Evolutionary conservation across 1,140 invertebrate genomes (phyloP).

Genomic region (Aradophagus sp.): DNA sequence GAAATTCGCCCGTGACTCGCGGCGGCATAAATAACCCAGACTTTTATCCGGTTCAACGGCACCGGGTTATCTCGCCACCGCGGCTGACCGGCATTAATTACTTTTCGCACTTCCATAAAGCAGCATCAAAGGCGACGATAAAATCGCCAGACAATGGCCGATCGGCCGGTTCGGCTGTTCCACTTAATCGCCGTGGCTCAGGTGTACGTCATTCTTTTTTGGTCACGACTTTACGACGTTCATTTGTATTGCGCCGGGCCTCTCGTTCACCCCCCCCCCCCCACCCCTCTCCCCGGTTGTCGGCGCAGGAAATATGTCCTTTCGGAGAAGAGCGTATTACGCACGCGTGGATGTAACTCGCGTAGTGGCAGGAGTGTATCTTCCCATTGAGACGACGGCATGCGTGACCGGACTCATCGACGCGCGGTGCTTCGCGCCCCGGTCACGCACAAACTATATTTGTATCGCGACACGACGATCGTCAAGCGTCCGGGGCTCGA

Average conservation of each 20-base stretch:
- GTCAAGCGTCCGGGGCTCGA: constrained; percentile 50
- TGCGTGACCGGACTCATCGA: constrained; percentile 56
- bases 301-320: constrained; percentile 47
- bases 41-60: no score
- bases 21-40: no score
- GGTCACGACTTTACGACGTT: constrained; percentile 48
- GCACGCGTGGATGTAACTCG: constrained; percentile 51
- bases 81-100: no score
- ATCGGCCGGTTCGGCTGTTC: constrained; percentile 38
- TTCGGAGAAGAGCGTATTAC: constrained; percentile 55
- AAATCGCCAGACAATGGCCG: not conserved
- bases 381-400: constrained; percentile 54
- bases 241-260: constrained; percentile 49
- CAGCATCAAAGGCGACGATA: no score
- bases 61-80: no score
- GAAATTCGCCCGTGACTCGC: no score
- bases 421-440: constrained; percentile 47
- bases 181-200: constrained; percentile 24
- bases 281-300: not conserved
- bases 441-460: constrained; percentile 60
- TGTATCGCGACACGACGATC: constrained; percentile 54
- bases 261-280: constrained; percentile 6
- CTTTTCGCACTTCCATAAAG: no score
- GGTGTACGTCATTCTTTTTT: constrained; percentile 34
- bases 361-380: constrained; percentile 48